Evolutionary conservation across 2,888 invertebrate species (phyloP).

Genomic region (Pollenia griseotomentosa): DNA sequence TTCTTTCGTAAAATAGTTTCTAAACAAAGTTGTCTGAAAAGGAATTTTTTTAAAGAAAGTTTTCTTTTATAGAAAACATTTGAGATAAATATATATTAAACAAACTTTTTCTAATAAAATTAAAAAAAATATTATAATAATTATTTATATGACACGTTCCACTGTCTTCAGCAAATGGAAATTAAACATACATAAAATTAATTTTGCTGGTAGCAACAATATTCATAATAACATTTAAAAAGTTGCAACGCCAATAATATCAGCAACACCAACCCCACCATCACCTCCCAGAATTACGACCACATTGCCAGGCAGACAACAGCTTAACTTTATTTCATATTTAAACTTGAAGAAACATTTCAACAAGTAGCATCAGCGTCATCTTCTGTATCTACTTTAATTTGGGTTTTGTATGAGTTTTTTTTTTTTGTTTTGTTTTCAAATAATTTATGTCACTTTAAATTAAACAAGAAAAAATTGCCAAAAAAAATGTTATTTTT

Average conservation of each 20-base stretch:
- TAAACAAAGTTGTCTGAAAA: too few relatives aligned
- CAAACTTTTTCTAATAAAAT: too few relatives aligned
- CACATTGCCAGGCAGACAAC: background rate
- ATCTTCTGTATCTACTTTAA: constrained; percentile 28
- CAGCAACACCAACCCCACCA: background rate
- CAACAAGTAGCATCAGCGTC: constrained; percentile 20
- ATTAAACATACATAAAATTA: constrained; percentile 20
- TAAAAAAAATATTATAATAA: background rate
- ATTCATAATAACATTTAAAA: constrained; percentile 49
- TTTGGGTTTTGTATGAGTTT: constrained; percentile 10
- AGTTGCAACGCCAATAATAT: background rate
- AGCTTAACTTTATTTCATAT: constrained; percentile 23
- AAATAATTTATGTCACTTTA: constrained; percentile 46
- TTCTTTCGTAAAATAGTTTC: too few relatives aligned
- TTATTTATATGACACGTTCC: background rate
- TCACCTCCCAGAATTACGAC: constrained; percentile 12
- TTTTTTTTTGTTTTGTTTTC: constrained; percentile 21
- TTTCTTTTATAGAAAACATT: too few relatives aligned
- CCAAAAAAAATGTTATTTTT: constrained; percentile 52
- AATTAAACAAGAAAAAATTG: constrained; percentile 12
- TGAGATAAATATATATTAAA: too few relatives aligned
- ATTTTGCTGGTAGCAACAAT: constrained; percentile 29
- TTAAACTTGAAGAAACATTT: constrained; percentile 12
- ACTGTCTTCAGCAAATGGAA: constrained; percentile 3
- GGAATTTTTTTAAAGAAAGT: too few relatives aligned